These are phyloP conservation scores for Onychorhynchus coronatus DNA, from an alignment of 2,113 vertebrate genomes.

Conservation along the genomic window DNA sequence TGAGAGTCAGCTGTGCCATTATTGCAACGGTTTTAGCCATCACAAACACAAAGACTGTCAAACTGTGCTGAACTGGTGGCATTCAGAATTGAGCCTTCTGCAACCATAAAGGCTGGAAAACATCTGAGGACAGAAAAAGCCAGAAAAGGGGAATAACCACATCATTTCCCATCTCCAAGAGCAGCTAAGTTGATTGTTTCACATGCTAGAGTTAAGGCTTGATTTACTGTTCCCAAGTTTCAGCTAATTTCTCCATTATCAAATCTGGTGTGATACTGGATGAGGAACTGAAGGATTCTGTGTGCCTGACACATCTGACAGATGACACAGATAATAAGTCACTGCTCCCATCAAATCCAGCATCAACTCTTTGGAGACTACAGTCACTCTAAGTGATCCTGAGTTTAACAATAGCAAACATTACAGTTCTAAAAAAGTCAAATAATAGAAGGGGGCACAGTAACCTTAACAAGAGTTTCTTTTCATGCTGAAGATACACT, in stretches of 20 bases:
- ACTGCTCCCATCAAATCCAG: neutral
- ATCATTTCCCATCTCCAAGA: neutral
- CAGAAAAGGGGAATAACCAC: neutral
- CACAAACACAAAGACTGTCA: neutral
- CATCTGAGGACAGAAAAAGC: neutral
- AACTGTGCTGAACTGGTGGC: neutral
- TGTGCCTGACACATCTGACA: neutral
- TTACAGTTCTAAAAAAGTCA: neutral
- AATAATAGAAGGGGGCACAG: neutral
- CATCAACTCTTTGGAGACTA: neutral
- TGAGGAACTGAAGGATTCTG: neutral
- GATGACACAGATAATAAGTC: neutral
- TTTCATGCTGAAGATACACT: neutral
- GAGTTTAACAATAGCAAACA: neutral
- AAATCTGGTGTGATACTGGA: neutral
- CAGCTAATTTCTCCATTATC: neutral
- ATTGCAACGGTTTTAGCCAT: neutral
- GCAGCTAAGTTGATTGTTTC: neutral
- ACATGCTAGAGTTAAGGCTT: neutral
- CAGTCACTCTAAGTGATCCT: neutral
- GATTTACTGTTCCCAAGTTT: neutral
- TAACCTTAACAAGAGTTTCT: neutral
- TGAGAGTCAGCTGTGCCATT: neutral
- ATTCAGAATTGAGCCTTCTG: neutral
- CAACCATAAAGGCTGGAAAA: neutral